Conservation (phyloP, 2,113 vertebrate genomes). For the Pygoscelis antarcticus region DNA sequence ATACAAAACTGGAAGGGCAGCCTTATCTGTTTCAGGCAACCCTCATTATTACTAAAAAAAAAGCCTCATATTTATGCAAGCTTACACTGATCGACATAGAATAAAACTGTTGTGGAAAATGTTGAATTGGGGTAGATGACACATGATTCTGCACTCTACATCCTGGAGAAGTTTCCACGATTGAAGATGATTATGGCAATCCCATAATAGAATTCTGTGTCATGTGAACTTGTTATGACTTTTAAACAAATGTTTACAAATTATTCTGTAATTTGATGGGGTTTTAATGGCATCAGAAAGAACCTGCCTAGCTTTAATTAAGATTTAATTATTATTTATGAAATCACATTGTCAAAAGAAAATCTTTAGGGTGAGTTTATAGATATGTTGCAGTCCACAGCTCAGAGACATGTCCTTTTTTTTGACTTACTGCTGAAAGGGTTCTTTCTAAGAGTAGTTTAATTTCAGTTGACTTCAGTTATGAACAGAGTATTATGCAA, state of each 20-base stretch:
- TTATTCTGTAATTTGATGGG: not conserved
- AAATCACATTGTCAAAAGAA: not conserved
- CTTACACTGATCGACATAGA: not conserved
- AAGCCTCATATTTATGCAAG: not conserved
- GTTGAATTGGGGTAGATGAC: not conserved
- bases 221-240: not conserved
- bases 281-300: not conserved
- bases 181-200: not conserved
- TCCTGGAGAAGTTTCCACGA: not conserved
- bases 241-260: not conserved
- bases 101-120: not conserved
- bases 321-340: not conserved
- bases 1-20: not conserved
- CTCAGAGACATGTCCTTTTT: not conserved
- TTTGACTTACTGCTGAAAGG: not conserved
- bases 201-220: not conserved
- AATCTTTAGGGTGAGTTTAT: not conserved
- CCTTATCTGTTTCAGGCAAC: not conserved
- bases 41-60: not conserved
- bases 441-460: not conserved
- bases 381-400: not conserved
- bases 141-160: not conserved
- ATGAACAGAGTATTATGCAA: not conserved
- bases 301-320: not conserved
- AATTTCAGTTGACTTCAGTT: not conserved